Evolutionary conservation across 2,888 invertebrate genomes (phyloP).

Genomic region (Frankliniella intonsa): DNA sequence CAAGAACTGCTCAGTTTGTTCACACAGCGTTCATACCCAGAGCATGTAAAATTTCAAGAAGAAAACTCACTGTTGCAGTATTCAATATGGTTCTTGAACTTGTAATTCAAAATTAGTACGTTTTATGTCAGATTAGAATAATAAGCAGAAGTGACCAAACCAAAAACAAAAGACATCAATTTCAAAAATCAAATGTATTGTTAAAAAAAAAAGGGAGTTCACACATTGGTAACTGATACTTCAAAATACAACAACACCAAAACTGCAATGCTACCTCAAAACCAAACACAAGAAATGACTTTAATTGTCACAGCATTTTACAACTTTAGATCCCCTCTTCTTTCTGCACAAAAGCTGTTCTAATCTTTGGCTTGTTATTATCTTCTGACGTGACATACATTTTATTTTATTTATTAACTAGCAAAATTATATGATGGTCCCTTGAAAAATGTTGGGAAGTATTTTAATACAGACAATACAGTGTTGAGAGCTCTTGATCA

Average conservation of each 20-base stretch:
- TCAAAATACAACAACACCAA: not conserved
- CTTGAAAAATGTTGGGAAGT: not conserved
- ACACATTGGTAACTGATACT: constrained; percentile 19
- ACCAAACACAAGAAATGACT: not conserved
- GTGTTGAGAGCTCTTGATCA: not conserved
- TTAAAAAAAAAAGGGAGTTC: not conserved
- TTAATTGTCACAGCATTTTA: not conserved
- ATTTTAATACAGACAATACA: not conserved
- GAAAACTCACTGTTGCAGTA: not conserved
- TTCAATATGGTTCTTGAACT: not conserved
- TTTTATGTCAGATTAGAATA: not conserved
- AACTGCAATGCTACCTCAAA: constrained; percentile 2
- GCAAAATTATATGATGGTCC: not conserved
- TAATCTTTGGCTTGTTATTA: not conserved
- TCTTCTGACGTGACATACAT: not conserved
- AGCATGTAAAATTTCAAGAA: not conserved
- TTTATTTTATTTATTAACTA: not conserved
- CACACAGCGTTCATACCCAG: not conserved
- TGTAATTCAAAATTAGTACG: not conserved
- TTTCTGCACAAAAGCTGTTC: not conserved
- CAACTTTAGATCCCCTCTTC: not conserved
- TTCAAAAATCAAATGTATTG: constrained; percentile 12
- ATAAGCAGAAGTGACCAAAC: not conserved
- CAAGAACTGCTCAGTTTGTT: not conserved
- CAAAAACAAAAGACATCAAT: not conserved